Evolutionary conservation across 2,797 vertebrate genomes (phyloP), one percentile per base, ranked within the genome.

Genomic region (Dendrocincla fuliginosa): DNA sequence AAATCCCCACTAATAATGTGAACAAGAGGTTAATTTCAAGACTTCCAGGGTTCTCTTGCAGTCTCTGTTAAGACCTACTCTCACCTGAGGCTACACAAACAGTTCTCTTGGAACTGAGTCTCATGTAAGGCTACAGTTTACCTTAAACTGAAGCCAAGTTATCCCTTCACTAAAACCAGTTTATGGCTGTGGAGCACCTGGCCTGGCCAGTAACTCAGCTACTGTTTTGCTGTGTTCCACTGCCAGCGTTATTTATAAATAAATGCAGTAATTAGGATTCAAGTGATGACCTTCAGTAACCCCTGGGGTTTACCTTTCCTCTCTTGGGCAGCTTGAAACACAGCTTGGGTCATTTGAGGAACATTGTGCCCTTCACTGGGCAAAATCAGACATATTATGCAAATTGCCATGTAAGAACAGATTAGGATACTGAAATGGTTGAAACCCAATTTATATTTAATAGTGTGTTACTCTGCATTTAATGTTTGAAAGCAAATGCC

Each of bases 401-500:
- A 49, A 85, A 96, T 75, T 77, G 57, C 46, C 57, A 47, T 2
- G 3, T 3, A 8, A 69, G 63, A 65, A 74, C 59, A 55, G n/a
- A 35, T 78, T 35, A 17, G 16, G 20, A 30, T 1, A 19, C 37
- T 55, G 67, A n/a, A 81, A 85, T 16, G n/a, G 59, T 8, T 3
- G 25, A 79, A 39, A 20, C 17, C 44, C 17, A 20, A 78, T 83
- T 83, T 30, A 9, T 74, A 87, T 89, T 91, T 91, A 95, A 81
- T 63, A 35, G 16, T 11, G 35, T 22, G 25, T 61, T 71, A 60
- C 60, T 94, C 50, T 12, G 65, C 63, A 77, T 87, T 63, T 59
- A 32, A 84, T 83, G 88, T 52, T 19, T 65, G 47, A 65, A 87
- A 81, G 56, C 67, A 78, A 96, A 88, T 57, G 16, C 56, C 5